Percentiles rank a stretch among this genome's conserved stretches.
phyloP scores from a whole-genome alignment of 2,113 vertebrate genomes.

The Calidris pygmaea region DNA sequence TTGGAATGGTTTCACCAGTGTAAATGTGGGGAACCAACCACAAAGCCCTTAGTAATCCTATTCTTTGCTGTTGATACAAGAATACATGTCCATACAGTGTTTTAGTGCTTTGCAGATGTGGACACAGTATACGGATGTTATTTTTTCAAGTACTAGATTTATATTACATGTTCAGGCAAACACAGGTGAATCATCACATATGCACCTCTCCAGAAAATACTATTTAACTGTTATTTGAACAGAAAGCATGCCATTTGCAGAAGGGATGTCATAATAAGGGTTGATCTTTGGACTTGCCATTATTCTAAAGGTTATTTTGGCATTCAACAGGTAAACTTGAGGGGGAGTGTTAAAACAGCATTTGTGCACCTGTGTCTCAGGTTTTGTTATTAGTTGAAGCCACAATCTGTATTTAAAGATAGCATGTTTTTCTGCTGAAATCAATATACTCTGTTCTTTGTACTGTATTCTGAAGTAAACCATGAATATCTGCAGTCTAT shows the following conservation, averaged over 20 bases:
- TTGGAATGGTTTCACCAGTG: no score
- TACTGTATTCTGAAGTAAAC: not conserved
- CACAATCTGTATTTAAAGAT: not conserved
- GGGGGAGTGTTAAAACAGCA: not conserved
- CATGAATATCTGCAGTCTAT: not conserved
- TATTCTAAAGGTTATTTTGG: not conserved
- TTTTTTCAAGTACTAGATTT: not conserved
- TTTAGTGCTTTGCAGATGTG: no score
- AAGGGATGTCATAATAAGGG: not conserved
- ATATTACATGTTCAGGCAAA: not conserved
- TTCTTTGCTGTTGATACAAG: no score
- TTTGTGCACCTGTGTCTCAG: not conserved
- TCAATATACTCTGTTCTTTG: not conserved
- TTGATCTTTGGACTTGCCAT: not conserved
- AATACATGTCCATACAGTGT: no score
- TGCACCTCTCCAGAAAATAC: not conserved
- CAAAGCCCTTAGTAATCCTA: no score
- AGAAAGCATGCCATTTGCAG: not conserved
- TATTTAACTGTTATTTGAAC: not conserved
- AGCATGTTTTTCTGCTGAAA: not conserved
- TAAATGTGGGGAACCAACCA: no score
- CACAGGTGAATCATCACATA: not conserved
- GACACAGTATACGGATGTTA: not conserved
- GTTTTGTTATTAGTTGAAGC: not conserved
- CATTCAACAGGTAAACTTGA: not conserved